Evolutionary conservation across 2,113 vertebrate species (phyloP).

Genomic region (Thermophis baileyi): DNA sequence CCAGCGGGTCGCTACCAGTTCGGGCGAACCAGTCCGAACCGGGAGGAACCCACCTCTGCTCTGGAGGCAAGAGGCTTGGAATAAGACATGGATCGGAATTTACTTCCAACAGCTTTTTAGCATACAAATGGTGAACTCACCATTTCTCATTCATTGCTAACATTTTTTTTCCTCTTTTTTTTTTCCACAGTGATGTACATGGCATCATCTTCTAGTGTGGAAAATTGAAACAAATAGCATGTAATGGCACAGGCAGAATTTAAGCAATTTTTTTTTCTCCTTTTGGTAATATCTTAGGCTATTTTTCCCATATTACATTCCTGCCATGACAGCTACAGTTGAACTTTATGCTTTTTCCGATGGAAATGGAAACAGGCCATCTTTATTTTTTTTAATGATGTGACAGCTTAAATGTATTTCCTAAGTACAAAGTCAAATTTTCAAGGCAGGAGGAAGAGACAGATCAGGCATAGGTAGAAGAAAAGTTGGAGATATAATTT

Average conservation of each 20-base stretch:
- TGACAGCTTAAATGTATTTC: constrained; percentile 56
- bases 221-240: constrained; percentile 62
- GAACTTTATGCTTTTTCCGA: constrained; percentile 47
- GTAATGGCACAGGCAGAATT: constrained; percentile 37
- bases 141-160: neutral
- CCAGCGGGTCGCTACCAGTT: no score
- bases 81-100: neutral
- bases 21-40: no score
- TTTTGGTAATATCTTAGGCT: constrained; percentile 47
- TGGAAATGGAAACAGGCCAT: constrained; percentile 56
- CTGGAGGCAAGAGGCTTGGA: neutral
- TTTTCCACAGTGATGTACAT: constrained; percentile 20
- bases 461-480: constrained; percentile 5
- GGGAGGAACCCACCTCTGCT: no score
- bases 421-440: constrained; percentile 49
- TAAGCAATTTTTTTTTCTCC: constrained; percentile 46
- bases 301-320: constrained; percentile 59
- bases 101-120: neutral
- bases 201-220: constrained; percentile 32
- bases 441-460: constrained; percentile 1
- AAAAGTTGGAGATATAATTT: constrained; percentile 44
- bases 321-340: constrained; percentile 59
- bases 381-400: constrained; percentile 55
- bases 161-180: constrained; percentile 5
- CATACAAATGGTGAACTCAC: constrained; percentile 6